Evolutionary conservation across 2,797 vertebrate genomes (phyloP).

Genomic region (Macrochelys suwanniensis): DNA sequence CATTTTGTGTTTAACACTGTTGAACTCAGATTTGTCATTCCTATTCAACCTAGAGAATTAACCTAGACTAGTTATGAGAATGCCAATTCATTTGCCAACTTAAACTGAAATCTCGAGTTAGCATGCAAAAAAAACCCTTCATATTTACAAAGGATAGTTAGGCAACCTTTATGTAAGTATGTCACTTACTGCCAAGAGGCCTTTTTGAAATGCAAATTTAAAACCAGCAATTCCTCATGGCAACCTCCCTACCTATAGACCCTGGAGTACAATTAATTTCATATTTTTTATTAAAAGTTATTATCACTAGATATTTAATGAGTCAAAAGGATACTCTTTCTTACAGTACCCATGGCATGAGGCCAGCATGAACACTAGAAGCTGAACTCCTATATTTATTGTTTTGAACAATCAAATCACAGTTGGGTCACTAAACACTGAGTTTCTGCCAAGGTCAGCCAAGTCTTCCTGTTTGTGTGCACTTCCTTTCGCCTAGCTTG

Average conservation of each 20-base stretch:
- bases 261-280: neutral
- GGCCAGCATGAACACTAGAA: neutral
- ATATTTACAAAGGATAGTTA: neutral
- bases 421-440: neutral
- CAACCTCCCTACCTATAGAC: neutral
- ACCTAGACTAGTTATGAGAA: neutral
- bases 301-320: neutral
- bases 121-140: neutral
- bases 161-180: too few relatives aligned
- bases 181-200: neutral
- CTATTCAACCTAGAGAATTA: neutral
- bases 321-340: neutral
- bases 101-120: neutral
- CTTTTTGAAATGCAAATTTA: neutral
- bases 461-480: neutral
- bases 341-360: neutral
- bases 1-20: neutral
- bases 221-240: neutral
- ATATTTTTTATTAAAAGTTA: neutral
- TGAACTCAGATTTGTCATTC: neutral
- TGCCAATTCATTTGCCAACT: neutral
- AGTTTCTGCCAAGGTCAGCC: neutral
- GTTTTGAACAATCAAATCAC: neutral
- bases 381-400: neutral
- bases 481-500: neutral